Base-by-base conservation (phyloP, 2,797 vertebrate genomes). In the Cryptoblepharus egeriae region DNA sequence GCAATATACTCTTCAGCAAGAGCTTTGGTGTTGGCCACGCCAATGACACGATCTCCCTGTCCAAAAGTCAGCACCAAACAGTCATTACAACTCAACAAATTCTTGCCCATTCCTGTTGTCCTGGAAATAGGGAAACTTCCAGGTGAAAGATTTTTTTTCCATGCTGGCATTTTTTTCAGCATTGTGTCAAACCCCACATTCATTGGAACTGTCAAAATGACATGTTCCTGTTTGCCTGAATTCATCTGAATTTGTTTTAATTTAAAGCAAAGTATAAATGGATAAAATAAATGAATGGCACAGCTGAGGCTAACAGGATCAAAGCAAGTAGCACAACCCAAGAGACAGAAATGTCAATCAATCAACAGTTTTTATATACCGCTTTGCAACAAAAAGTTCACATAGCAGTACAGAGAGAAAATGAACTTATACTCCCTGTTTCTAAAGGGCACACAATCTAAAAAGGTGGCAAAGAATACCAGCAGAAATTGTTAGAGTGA, bases 21-120 rank as follows among this genome's bases (percentile, higher is more conserved):
- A 37, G 77, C 76, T 9, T 75, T 28, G 18, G 86, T 72, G 60
- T 16, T 39, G 75, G 79, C 80, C 60, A 86, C 32, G 4, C 87
- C 89, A 57, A 88, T 86, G 7, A 88, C 90, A 58, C 80, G 70
- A 75, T 88, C 86, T 67, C 92, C 90, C 90, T 94, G 88, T 75
- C 82, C 52, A 83, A 88, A 90, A 15, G 42, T 12, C 30, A 75
- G 22, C 4, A 52, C 4, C 63, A 64, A 37, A 79, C 32, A 85
- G 58, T 13, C 5, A 6, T 85, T 42, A 32, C 81, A 30, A 65
- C 55, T 42, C 80, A 72, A 77, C 70, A 32, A 80, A 70, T 1
- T 0, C 0, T 0, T 0, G 4, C 1, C 70, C 52, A 61, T 74
- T 55, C 58, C 82, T 89, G 75, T 16, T 88, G 37, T 10, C 73